These are phyloP conservation scores for Acanthis flammea DNA, from an alignment of 2,797 vertebrate species.

Conservation along the genomic window DNA sequence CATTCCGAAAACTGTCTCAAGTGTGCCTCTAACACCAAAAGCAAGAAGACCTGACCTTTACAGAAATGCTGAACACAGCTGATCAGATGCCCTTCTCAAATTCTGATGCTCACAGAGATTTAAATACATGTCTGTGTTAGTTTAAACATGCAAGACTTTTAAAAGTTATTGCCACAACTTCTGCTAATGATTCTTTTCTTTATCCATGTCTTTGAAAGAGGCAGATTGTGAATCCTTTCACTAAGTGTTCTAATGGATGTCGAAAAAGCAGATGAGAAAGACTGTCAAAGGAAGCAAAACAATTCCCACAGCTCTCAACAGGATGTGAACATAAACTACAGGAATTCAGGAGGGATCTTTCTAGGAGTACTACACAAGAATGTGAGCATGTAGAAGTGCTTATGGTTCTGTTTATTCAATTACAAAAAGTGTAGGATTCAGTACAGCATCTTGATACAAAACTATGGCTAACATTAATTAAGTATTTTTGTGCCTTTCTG, in stretches of 20 bases:
- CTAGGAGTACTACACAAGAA: not conserved
- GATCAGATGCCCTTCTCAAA: not conserved
- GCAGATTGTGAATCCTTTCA: not conserved
- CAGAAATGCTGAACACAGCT: not conserved
- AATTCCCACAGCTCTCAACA: not conserved
- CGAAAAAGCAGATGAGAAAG: not conserved
- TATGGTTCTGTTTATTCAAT: not conserved
- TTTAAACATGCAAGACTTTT: not conserved
- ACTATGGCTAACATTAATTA: not conserved
- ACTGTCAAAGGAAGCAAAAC: not conserved
- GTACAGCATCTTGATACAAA: not conserved
- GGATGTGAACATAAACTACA: not conserved
- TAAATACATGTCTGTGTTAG: not conserved
- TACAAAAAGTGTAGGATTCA: not conserved
- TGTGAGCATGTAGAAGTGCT: not conserved
- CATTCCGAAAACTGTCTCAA: not conserved
- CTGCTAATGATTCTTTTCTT: not conserved
- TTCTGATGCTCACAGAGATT: not conserved
- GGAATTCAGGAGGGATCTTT: not conserved
- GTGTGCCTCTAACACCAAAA: not conserved
- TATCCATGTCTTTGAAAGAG: not conserved
- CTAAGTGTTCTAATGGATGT: not conserved
- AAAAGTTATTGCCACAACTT: not conserved
- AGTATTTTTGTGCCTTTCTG: not conserved
- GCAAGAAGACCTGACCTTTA: not conserved